Conservation (phyloP, 1,140 invertebrate species). For the Pogonomyrmex barbatus region DNA sequence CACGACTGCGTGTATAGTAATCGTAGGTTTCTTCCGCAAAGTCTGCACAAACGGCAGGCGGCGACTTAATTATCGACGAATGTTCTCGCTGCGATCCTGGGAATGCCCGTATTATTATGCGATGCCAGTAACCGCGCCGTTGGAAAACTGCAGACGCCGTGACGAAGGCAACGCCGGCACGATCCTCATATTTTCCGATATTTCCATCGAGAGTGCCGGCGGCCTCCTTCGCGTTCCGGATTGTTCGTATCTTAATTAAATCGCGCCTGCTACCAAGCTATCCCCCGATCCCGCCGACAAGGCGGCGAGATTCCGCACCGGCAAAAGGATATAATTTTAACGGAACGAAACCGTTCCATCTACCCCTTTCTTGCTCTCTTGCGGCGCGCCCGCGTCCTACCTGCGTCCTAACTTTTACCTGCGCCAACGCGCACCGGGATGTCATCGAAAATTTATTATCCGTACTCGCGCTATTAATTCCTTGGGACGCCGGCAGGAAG, state of each 20-base stretch:
- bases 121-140: constrained; percentile 52
- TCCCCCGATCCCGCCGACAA: constrained; percentile 20
- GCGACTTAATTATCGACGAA: constrained; percentile 67
- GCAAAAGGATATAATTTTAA: constrained; percentile 56
- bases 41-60: background rate
- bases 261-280: constrained; percentile 58
- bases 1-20: background rate
- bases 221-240: constrained; percentile 57
- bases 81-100: constrained; percentile 68
- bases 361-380: constrained; percentile 7
- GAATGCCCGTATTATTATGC: constrained; percentile 74
- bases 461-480: constrained; percentile 31
- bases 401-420: constrained; percentile 40
- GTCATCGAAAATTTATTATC: constrained; percentile 35
- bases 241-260: constrained; percentile 78
- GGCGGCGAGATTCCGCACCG: constrained; percentile 63
- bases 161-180: constrained; percentile 57
- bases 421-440: background rate
- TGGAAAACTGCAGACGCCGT: constrained; percentile 46
- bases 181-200: constrained; percentile 74
- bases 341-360: constrained; percentile 34
- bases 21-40: constrained; percentile 1
- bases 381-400: background rate
- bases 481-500: background rate
- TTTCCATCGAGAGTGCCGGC: constrained; percentile 67